Evolutionary conservation across 2,888 invertebrate species (phyloP), one percentile per base, ranked within the genome.

Genomic region (Lycaena phlaeas): DNA sequence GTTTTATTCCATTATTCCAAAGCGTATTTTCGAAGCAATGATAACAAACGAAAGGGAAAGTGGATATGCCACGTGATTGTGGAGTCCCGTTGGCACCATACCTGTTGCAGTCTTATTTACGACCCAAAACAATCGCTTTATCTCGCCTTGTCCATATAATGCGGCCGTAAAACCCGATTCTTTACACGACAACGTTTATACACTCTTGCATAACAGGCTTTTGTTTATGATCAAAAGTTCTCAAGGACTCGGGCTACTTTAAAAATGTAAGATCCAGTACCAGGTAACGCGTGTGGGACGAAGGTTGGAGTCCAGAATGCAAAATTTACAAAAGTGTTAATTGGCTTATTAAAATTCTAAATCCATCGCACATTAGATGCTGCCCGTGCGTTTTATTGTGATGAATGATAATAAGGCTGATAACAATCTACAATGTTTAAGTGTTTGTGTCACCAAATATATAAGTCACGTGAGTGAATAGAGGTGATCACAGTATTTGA

Each of bases 61-160:
- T 70, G 64, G 64, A 68, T 68, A 65, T 47, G 47, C 53, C 55
- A 53, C 77, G 74, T 78, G 76, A 76, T 71, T 71, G 69, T 66
- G 63, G 69, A 74, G 68, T 74, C 75, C 76, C 73, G 76, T 71
- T 76, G 68, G 68, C 75, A 71, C 61, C 55, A 64, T 84, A 84
- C 84, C 84, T 82, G 84, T 84, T 84, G 84, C 82, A 73, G 76
- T 66, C 74, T 78, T 81, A 84, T 84, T 84, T 84, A 82, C 75
- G 84, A 79, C 70, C 82, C 78, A 79, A 79, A 84, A 84, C 84
- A 84, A 78, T 66, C 81, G 78, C 76, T 81, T 81, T 81, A 82
- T 82, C 82, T 82, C 76, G 59, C 61, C 59, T 64, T 70, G 70
- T 68, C 73, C 75, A 78, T 68, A 75, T 76, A 79, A 77, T 75